A percentile compares a stretch with the other conserved stretches of the same genome.
Conservation (phyloP, 2,113 vertebrate genomes). For the Mastomys coucha region DNA sequence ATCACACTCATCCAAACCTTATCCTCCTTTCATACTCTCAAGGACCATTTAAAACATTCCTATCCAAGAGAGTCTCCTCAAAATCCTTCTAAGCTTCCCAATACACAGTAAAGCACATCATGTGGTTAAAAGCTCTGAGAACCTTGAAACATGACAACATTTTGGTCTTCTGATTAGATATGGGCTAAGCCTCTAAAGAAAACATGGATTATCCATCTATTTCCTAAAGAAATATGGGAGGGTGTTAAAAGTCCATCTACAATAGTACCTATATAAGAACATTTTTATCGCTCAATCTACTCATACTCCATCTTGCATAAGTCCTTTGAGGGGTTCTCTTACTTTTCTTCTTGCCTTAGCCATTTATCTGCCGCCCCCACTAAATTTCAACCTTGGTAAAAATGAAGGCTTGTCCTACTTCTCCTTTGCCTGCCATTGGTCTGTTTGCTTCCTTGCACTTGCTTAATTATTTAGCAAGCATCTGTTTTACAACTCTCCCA, state of each 20-base stretch:
- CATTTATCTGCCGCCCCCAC: not conserved
- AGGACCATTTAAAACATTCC: not conserved
- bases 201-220: not conserved
- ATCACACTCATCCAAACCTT: not conserved
- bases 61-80: not conserved
- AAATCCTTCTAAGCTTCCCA: not conserved
- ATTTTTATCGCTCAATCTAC: not conserved
- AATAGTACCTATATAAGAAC: not conserved
- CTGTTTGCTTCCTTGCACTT: not conserved
- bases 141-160: not conserved
- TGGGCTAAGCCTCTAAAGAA: not conserved
- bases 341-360: not conserved
- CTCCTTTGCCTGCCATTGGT: not conserved
- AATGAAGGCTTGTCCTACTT: not conserved
- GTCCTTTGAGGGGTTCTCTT: not conserved
- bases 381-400: not conserved
- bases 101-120: not conserved
- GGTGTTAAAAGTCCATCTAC: not conserved
- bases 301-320: not conserved
- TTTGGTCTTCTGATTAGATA: not conserved
- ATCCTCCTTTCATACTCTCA: not conserved
- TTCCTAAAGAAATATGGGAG: not conserved
- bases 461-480: constrained; percentile 12
- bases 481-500: not conserved
- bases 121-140: not conserved